These are phyloP conservation scores for Ectemnius lituratus DNA, from an alignment of 2,888 invertebrate species.

Conservation along the genomic window DNA sequence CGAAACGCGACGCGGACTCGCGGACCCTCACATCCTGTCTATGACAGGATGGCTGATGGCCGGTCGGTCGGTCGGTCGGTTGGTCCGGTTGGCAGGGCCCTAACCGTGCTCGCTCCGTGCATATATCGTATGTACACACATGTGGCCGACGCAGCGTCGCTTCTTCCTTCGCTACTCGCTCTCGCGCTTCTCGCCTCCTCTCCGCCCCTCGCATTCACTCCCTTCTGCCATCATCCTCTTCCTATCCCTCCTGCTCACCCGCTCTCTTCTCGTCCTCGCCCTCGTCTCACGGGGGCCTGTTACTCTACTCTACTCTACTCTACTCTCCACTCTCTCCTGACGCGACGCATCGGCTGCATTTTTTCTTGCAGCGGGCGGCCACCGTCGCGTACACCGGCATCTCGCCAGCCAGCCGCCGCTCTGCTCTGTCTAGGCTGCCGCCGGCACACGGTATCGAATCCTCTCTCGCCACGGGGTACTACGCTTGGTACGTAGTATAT, in stretches of 20 bases:
- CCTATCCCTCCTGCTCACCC: conserved; percentile 44
- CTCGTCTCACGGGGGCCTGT: conserved; percentile 72
- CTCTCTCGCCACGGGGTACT: conserved; percentile 45
- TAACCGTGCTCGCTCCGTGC: conserved; percentile 53
- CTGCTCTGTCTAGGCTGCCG: conserved; percentile 30
- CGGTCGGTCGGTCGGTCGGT: conserved; percentile 54
- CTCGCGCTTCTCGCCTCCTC: conserved; percentile 29
- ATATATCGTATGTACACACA: conserved; percentile 26
- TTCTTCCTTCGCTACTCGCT: conserved; percentile 17
- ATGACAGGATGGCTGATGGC: conserved; percentile 76
- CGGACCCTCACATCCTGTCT: conserved; percentile 77
- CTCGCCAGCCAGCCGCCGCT: conserved; percentile 54
- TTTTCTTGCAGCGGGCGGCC: conserved; percentile 48
- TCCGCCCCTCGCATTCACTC: conserved; percentile 31
- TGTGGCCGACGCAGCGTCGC: conserved; percentile 35
- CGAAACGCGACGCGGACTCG: conserved; percentile 59
- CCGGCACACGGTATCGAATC: conserved; percentile 61
- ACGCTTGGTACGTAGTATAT: background rate
- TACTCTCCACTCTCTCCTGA: conserved; percentile 28
- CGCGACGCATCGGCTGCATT: conserved; percentile 40
- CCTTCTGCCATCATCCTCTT: conserved; percentile 18
- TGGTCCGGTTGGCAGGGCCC: conserved; percentile 61
- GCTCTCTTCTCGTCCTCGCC: conserved; percentile 35
- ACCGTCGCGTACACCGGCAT: background rate
- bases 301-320: conserved; percentile 53